Base-by-base conservation (phyloP, 2,888 invertebrate genomes). In the Plebejus anna region DNA sequence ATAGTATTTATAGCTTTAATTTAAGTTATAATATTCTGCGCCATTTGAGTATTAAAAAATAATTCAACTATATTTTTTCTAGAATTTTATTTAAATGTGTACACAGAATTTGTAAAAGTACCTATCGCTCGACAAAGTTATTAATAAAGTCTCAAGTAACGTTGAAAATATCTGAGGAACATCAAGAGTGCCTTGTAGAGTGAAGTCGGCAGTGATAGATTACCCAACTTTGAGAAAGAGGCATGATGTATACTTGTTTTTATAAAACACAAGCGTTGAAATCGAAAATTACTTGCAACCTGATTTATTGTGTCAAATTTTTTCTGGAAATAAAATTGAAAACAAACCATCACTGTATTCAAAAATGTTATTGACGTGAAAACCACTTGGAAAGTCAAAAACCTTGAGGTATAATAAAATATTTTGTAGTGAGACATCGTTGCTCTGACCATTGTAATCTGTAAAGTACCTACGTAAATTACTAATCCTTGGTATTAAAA, bases 161-260 rank as follows among this genome's bases (percentile, higher is more conserved):
- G 78, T 78, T 80, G 79, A 84, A 82, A 83, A 82, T 82, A 81
- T 79, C 80, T 79, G 76, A 57, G 76, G 76, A 77, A 77, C 78
- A 82, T 81, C 81, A 79, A 79, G 77, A 47, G 57, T 28, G 71
- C 78, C 16, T 28, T 78, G 78, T 78, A 78, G 76, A 82, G 80
- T 78, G 79, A 78, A 77, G 72, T 22, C 51, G 83, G 82, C 84
- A 77, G 80, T 86, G 86, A 86, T 85, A 82, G 83, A 86, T 86
- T 76, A 80, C 75, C 77, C 78, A 80, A 80, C 80, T 79, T 79
- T 75, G 77, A 77, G 78, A 78, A 79, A 78, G 78, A 80, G 79
- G 78, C 78, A 77, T 78, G 77, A 80, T 79, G 71, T 78, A 78
- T 78, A 78, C 78, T 77, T 80, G 76, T 81, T 82, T 83, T 82